Evolutionary conservation across 2,888 invertebrate genomes (phyloP), one percentile per base, ranked within the genome.

Genomic region (Theristus sp.): DNA sequence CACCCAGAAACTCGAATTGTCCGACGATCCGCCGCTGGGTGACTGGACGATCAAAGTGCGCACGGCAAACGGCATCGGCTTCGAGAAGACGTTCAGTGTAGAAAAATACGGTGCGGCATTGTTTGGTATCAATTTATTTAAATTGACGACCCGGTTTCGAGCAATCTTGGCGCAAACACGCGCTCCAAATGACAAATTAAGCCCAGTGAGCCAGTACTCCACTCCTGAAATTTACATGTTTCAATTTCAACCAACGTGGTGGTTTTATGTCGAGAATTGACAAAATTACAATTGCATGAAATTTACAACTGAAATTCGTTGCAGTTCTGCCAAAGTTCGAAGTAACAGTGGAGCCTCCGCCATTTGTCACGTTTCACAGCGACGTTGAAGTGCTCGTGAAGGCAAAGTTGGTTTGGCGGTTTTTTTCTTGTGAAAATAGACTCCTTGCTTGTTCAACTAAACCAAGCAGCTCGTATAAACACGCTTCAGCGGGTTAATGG

Each of bases 281-380:
- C n/a, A n/a, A n/a, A n/a, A n/a, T n/a, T n/a, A n/a, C n/a, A n/a
- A n/a, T n/a, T n/a, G n/a, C n/a, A n/a, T n/a, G n/a, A n/a, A n/a
- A n/a, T n/a, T n/a, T n/a, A n/a, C n/a, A n/a, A n/a, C n/a, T n/a
- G n/a, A n/a, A n/a, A n/a, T n/a, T 28, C 54, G 31, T 64, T 54
- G 13, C 46, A 29, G 85, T 94, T 60, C 77, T 89, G 66, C 96
- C 96, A 0, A 91, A 91, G 73, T 96, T 91, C 75, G 84, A 90
- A 71, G 86, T 94, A 62, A 82, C 82, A 31, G 83, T 94, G 63
- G 83, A 86, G 65, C 81, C 89, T 38, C 85, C 87, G 0, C 82
- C 84, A 60, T 87, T 88, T 74, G 82, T 84, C 6, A 84, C 89
- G 1, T 85, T 87, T 72, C 83, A 83, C 65, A 87, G 89, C 55